Conservation (phyloP, 2,888 invertebrate genomes). For the Heliconius cydno region DNA sequence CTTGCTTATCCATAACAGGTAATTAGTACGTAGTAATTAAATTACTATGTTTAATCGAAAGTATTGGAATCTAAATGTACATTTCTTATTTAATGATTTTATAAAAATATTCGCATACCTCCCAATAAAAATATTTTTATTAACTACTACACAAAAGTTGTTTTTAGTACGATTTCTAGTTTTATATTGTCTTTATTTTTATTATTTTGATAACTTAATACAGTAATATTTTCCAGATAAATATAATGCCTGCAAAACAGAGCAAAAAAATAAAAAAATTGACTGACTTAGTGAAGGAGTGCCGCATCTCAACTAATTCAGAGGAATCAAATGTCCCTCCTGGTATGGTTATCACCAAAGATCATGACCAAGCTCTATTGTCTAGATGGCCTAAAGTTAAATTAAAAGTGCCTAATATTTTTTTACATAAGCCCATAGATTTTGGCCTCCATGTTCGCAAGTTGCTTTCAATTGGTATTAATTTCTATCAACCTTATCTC, state of each 20-base stretch:
- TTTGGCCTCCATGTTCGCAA: slow-evolving; percentile 55
- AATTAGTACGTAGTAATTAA: background rate
- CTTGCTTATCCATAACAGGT: background rate
- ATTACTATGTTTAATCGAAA: background rate
- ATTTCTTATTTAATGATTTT: background rate
- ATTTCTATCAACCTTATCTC: slow-evolving; percentile 56
- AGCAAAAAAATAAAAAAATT: slow-evolving; percentile 50
- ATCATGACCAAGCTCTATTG: slow-evolving; percentile 47
- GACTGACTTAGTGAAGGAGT: slow-evolving; percentile 46
- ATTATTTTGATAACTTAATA: background rate
- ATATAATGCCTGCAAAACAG: slow-evolving; percentile 51
- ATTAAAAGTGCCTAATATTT: slow-evolving; percentile 59
- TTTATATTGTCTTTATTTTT: background rate
- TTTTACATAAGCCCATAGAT: slow-evolving; percentile 59
- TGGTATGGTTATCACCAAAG: slow-evolving; percentile 48
- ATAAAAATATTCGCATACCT: background rate
- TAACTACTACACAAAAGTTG: background rate
- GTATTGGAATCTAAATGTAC: background rate
- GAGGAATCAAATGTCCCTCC: slow-evolving; percentile 28
- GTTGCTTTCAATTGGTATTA: slow-evolving; percentile 53
- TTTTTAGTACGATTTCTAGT: background rate
- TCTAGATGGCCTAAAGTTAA: slow-evolving; percentile 59
- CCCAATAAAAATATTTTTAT: background rate
- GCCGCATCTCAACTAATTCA: slow-evolving; percentile 45
- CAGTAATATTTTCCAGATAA: slow-evolving; percentile 25